phyloP scores from a whole-genome alignment of 2,113 vertebrate species.

The Lepus europaeus region DNA sequence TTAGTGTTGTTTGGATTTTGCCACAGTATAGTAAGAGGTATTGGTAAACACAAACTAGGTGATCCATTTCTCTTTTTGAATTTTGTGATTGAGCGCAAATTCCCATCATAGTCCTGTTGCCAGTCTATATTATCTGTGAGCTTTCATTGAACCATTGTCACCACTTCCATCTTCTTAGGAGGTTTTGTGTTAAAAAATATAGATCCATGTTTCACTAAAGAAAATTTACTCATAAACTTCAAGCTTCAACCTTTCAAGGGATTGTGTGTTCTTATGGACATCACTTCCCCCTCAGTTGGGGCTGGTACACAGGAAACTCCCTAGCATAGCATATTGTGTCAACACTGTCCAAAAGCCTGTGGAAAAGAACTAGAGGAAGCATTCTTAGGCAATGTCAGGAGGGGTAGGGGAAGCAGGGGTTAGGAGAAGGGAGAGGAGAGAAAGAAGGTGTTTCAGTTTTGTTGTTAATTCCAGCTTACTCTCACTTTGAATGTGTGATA shows the following conservation, averaged over 20 bases:
- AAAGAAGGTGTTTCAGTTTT: neutral
- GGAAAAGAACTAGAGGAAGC: neutral
- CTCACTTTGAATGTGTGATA: neutral
- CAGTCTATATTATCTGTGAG: neutral
- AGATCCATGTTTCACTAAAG: neutral
- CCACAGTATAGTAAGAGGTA: neutral
- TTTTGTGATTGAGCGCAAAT: neutral
- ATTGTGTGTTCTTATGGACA: neutral
- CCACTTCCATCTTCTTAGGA: neutral
- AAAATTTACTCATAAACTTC: neutral
- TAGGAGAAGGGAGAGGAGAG: neutral
- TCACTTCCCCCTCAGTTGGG: neutral
- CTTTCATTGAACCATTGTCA: neutral
- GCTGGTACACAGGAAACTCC: neutral
- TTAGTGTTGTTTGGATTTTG: neutral
- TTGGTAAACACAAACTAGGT: neutral
- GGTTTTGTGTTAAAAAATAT: neutral
- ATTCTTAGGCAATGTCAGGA: neutral
- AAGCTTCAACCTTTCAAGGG: neutral
- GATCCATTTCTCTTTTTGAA: neutral
- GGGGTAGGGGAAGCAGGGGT: neutral
- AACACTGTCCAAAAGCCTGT: neutral
- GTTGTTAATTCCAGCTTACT: neutral
- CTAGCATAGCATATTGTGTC: neutral
- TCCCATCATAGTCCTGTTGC: neutral